Evolutionary conservation across 2,797 vertebrate species (phyloP), one percentile per base, ranked within the genome.

Genomic region (Oceanodroma leucorhoa): DNA sequence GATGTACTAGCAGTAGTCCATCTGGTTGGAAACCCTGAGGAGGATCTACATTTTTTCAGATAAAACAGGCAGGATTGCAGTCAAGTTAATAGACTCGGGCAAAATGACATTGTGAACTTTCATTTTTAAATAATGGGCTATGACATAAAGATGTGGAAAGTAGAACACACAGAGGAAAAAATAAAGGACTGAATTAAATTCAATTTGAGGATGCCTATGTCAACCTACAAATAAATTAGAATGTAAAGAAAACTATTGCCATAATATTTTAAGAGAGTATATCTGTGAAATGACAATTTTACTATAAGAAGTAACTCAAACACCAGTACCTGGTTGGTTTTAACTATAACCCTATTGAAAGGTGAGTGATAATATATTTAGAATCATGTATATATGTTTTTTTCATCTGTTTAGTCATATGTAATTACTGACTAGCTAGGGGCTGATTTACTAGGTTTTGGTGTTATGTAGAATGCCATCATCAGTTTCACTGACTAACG

Each of bases 21-120:
- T 94, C 85, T 96, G 84, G 16, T 23, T 90, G 58, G 79, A 91
- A 95, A 92, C 55, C 46, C 73, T 72, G 38, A 91, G 55, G 77
- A 91, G 10, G 19, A 91, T 82, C 32, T 69, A 79, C 1, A 0
- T 45, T 86, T 94, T 57, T 93, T 26, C 50, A 83, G 61, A 85
- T 46, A 40, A 83, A 93, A 36, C 11, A 85, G 43, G 53, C 45
- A 78, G 61, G 41, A 71, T 14, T 61, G 53, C 22, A 57, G 43
- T 84, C 43, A 62, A 93, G 27, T 75, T 91, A 94, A 90, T n/a
- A 75, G 51, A 78, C 1, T 6, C 7, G 13, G 80, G 70, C 40
- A 90, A 94, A 91, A 79, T 72, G 77, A 84, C 58, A 80, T 7
- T 10, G 24, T 54, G 87, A 93, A 84, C 34, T 82, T 84, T 24